phyloP scores from a whole-genome alignment of 2,888 invertebrate species.

The Orthonevra nobilis region DNA sequence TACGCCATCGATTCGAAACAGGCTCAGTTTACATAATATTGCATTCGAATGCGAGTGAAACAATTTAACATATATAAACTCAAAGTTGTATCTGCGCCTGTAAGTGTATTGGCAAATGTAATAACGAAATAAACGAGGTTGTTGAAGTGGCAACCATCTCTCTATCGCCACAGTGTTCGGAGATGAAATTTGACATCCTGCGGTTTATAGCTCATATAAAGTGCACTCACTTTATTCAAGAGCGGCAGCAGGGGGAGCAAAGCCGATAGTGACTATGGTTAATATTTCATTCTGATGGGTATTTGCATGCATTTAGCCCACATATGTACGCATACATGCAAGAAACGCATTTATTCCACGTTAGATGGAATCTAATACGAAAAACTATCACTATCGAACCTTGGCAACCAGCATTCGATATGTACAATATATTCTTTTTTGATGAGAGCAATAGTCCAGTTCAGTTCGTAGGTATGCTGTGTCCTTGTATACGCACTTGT shows the following conservation, averaged over 20 bases:
- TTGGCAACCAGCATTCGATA: conserved; percentile 3
- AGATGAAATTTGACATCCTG: conserved; percentile 60
- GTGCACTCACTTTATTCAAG: conserved; percentile 21
- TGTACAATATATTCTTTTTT: conserved; percentile 40
- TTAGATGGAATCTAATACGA: conserved; percentile 33
- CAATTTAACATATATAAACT: too few relatives aligned
- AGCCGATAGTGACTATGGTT: conserved; percentile 57
- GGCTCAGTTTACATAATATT: conserved; percentile 16
- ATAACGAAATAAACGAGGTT: conserved; percentile 51
- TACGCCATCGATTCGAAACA: too few relatives aligned
- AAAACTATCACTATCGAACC: conserved; percentile 54
- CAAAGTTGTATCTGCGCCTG: too few relatives aligned
- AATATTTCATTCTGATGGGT: conserved; percentile 40
- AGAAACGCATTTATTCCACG: conserved; percentile 39
- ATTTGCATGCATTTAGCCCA: conserved; percentile 60
- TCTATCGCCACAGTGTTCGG: conserved; percentile 24
- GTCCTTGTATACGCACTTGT: conserved; percentile 45
- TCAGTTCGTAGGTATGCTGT: conserved; percentile 10
- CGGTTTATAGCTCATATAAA: conserved; percentile 45
- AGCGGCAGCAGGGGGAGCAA: background rate
- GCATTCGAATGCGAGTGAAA: too few relatives aligned
- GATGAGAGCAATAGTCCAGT: conserved; percentile 33
- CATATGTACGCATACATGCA: conserved; percentile 37
- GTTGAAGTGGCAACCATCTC: conserved; percentile 48
- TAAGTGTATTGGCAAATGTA: conserved; percentile 42